Evolutionary conservation across 2,113 vertebrate species (phyloP).

Genomic region (Petromus typicus): DNA sequence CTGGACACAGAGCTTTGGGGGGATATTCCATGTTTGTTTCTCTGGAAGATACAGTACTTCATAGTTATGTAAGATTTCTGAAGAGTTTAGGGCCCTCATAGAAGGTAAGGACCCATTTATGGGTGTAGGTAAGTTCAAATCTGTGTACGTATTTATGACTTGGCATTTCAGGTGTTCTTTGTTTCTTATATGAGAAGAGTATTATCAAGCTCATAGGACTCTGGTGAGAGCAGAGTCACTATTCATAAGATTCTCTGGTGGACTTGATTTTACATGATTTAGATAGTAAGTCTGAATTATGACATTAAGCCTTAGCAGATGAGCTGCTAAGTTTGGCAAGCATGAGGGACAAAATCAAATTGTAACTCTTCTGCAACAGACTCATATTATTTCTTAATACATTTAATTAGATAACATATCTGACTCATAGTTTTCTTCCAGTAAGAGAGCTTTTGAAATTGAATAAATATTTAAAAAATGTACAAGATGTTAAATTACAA

Average conservation of each 20-base stretch:
- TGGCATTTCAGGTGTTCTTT: neutral
- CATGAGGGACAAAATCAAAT: slow-evolving; percentile 17
- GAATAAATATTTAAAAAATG: no score
- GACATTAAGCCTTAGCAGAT: neutral
- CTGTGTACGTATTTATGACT: neutral
- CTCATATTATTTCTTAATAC: no score
- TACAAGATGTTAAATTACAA: no score
- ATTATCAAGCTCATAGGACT: neutral
- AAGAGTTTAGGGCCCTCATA: neutral
- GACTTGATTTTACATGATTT: slow-evolving; percentile 44
- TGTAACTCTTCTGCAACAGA: neutral
- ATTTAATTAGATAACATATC: no score
- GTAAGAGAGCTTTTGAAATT: no score
- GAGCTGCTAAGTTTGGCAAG: neutral
- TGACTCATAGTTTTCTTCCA: no score
- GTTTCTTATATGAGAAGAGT: neutral
- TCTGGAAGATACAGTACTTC: neutral
- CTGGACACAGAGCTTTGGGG: neutral
- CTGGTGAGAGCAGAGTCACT: neutral
- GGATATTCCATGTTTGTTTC: neutral
- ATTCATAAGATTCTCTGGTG: neutral
- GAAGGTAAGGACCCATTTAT: neutral
- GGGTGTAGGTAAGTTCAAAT: neutral
- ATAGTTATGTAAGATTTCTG: neutral
- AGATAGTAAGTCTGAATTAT: neutral